Evolutionary conservation across 2,113 vertebrate species (phyloP).

Genomic region (Pogona vitticeps): DNA sequence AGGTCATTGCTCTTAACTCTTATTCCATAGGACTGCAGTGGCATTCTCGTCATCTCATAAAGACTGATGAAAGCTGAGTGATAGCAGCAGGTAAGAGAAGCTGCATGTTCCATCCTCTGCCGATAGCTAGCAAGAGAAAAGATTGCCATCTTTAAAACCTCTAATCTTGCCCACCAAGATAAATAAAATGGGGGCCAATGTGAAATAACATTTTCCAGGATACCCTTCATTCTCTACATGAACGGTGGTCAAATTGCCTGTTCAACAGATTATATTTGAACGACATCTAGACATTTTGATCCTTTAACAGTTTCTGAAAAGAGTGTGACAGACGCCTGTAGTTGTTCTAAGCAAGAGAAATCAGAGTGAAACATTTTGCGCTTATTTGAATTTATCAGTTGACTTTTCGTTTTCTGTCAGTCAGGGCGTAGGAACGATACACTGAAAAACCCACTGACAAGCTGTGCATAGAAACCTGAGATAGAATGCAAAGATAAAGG

Average conservation of each 20-base stretch:
- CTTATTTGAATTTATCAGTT: constrained; percentile 38
- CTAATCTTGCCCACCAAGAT: constrained; percentile 56
- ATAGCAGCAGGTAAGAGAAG: constrained; percentile 53
- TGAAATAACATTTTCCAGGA: constrained; percentile 48
- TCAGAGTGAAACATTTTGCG: constrained; percentile 14
- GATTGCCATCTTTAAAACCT: constrained; percentile 47
- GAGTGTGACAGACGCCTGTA: constrained; percentile 29
- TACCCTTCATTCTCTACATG: constrained; percentile 43
- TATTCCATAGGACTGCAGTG: constrained; percentile 2
- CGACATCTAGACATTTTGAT: constrained; percentile 24
- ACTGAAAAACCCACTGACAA: constrained; percentile 42
- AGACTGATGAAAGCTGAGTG: constrained; percentile 41
- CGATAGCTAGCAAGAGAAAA: constrained; percentile 37
- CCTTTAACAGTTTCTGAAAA: constrained; percentile 26
- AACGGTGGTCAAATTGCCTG: constrained; percentile 48
- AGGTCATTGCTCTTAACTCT: constrained; percentile 13
- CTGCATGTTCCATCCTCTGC: constrained; percentile 41
- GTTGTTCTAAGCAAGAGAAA: neutral
- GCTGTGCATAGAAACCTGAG: constrained; percentile 6
- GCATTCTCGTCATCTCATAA: neutral
- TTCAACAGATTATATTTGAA: constrained; percentile 53
- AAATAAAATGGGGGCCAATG: constrained; percentile 39
- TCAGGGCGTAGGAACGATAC: constrained; percentile 30
- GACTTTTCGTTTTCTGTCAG: constrained; percentile 37
- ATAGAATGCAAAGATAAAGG: neutral